These are phyloP conservation scores for Theristicus caerulescens DNA, from an alignment of 2,113 vertebrate genomes.

Conservation along the genomic window DNA sequence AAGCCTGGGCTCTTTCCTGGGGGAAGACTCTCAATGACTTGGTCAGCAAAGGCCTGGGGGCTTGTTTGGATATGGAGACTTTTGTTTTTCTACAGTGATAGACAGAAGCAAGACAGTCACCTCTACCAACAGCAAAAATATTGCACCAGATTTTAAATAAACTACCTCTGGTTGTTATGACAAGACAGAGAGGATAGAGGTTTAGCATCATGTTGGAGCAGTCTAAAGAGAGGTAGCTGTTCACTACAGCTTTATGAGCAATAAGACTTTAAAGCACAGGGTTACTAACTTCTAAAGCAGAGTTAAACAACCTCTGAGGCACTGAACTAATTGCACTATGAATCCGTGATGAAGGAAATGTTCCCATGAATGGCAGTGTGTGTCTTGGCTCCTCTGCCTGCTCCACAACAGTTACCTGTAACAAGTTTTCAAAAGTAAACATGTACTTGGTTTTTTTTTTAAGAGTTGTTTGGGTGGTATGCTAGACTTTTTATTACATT, in stretches of 20 bases:
- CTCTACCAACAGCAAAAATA: background rate
- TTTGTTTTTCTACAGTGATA: background rate
- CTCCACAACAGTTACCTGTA: background rate
- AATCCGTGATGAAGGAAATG: background rate
- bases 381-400: background rate
- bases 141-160: background rate
- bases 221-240: background rate
- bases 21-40: background rate
- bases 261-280: background rate
- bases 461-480: background rate
- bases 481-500: background rate
- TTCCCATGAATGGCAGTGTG: background rate
- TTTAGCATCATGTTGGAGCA: background rate
- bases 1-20: background rate
- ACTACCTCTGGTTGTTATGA: rapidly evolving
- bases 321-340: background rate
- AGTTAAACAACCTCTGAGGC: background rate
- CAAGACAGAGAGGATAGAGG: background rate
- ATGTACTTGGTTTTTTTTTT: background rate
- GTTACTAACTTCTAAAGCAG: background rate
- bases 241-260: background rate
- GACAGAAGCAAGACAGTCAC: background rate
- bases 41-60: background rate
- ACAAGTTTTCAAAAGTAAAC: background rate
- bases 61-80: background rate